Conservation (phyloP, 2,797 vertebrate species). For the Sebastes diploproa region DNA sequence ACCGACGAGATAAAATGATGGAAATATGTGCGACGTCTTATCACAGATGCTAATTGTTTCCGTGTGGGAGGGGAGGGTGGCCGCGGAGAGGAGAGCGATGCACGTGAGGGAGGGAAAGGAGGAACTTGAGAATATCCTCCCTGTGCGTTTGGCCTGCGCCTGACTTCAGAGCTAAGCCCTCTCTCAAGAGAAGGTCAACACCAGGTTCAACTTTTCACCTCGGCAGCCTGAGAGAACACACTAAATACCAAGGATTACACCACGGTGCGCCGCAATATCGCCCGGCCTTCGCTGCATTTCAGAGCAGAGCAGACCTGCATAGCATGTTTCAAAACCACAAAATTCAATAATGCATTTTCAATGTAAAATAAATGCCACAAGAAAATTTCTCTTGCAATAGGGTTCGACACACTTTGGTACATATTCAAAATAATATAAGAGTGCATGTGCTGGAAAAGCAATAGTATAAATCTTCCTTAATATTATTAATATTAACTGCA, state of each 20-base stretch:
- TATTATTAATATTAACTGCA: not conserved
- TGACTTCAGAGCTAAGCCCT: conserved; percentile 77
- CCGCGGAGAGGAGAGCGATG: conserved; percentile 26
- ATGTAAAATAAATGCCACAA: conserved; percentile 6
- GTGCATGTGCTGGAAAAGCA: not conserved
- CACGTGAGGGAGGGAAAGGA: conserved; percentile 61
- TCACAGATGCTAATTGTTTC: conserved; percentile 82
- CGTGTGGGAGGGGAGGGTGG: conserved; percentile 58
- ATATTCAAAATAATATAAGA: not conserved
- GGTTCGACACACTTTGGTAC: not conserved
- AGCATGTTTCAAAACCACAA: conserved; percentile 36
- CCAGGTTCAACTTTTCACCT: conserved; percentile 82
- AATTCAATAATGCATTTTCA: conserved; percentile 27
- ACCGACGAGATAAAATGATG: conserved; percentile 71
- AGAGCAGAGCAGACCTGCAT: conserved; percentile 26
- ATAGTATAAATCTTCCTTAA: not conserved
- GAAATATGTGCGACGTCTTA: conserved; percentile 82
- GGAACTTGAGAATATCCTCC: conserved; percentile 81
- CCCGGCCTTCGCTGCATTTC: conserved; percentile 30
- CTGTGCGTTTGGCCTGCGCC: conserved; percentile 73
- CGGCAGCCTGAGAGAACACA: conserved; percentile 70
- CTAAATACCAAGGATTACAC: conserved; percentile 70
- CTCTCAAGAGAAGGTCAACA: conserved; percentile 79
- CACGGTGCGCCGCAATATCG: conserved; percentile 49
- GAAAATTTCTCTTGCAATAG: not conserved